phyloP scores from a whole-genome alignment of 2,888 invertebrate genomes.

The Alsophila aescularia region DNA sequence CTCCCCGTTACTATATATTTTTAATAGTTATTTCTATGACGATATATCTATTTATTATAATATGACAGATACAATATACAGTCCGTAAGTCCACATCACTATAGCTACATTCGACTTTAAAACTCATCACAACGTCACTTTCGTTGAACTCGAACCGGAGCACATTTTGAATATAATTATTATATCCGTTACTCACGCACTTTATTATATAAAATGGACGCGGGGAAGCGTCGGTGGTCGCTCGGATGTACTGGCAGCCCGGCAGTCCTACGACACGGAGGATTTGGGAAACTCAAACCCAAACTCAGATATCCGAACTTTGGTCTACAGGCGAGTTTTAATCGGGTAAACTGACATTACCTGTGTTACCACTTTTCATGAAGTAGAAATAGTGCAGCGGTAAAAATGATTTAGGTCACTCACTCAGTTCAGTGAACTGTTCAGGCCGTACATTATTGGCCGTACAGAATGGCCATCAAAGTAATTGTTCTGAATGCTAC shows the following conservation, averaged over 20 bases:
- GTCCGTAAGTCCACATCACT: constrained; percentile 59
- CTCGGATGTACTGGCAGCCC: neutral
- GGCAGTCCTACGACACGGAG: too few relatives aligned
- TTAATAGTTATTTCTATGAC: constrained; percentile 57
- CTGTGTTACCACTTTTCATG: too few relatives aligned
- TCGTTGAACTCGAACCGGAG: constrained; percentile 52
- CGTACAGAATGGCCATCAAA: too few relatives aligned
- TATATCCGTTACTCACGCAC: constrained; percentile 25
- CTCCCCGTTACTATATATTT: constrained; percentile 45
- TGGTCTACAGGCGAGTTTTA: too few relatives aligned
- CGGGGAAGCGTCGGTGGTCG: constrained; percentile 13
- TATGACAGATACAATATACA: constrained; percentile 63
- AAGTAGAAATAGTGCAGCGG: too few relatives aligned
- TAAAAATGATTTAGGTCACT: too few relatives aligned
- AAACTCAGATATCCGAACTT: too few relatives aligned
- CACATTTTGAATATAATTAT: constrained; percentile 46
- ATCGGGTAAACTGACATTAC: too few relatives aligned
- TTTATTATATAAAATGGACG: constrained; percentile 34
- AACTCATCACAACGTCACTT: constrained; percentile 61
- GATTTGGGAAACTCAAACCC: too few relatives aligned
- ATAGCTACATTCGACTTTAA: constrained; percentile 54
- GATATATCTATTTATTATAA: constrained; percentile 66
- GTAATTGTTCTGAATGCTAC: too few relatives aligned
- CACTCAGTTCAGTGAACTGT: too few relatives aligned
- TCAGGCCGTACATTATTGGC: too few relatives aligned